Conservation (phyloP, 2,888 invertebrate species). For the Pomacea canaliculata region DNA sequence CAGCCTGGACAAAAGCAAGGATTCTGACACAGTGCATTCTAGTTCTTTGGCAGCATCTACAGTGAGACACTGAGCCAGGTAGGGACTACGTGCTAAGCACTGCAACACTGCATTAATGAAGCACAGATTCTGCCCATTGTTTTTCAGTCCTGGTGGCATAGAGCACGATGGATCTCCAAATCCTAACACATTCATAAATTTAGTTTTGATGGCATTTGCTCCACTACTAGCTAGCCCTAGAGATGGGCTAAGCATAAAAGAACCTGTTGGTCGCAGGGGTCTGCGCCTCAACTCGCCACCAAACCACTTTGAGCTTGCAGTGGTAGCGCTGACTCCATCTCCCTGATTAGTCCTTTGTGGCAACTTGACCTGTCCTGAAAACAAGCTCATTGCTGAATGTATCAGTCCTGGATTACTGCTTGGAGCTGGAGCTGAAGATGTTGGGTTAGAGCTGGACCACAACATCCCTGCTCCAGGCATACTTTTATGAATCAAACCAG, state of each 20-base stretch:
- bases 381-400: conserved; percentile 1
- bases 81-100: conserved; percentile 62
- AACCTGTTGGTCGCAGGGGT: conserved; percentile 26
- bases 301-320: conserved; percentile 21
- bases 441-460: too few species aligned
- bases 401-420: background rate
- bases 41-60: conserved; percentile 45
- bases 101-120: conserved; percentile 67
- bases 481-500: too few species aligned
- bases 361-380: background rate
- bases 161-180: conserved; percentile 26
- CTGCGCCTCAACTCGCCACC: conserved; percentile 31
- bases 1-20: conserved; percentile 45
- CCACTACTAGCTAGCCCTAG: conserved; percentile 9
- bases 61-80: conserved; percentile 45
- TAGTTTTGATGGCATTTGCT: conserved; percentile 43
- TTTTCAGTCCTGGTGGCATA: conserved; percentile 57
- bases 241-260: conserved; percentile 10
- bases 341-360: background rate
- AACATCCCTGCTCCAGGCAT: too few species aligned
- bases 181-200: conserved; percentile 54
- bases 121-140: conserved; percentile 64
- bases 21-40: conserved; percentile 53
- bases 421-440: too few species aligned
- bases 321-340: background rate